Evolutionary conservation across 2,113 vertebrate species (phyloP).

Genomic region (Rhadina sibilatrix): DNA sequence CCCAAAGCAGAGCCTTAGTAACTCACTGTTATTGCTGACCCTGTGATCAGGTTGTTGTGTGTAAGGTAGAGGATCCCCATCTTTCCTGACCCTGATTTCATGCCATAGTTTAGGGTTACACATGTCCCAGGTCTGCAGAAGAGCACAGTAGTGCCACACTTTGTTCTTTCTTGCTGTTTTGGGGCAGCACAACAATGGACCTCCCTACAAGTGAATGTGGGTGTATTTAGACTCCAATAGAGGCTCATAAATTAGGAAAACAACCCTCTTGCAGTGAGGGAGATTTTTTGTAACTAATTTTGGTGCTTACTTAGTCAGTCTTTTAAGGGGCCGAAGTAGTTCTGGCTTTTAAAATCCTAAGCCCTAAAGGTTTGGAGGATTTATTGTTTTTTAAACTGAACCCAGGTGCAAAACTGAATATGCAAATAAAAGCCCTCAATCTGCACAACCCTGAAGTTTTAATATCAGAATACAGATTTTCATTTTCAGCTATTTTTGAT

Average conservation of each 20-base stretch:
- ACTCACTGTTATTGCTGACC: neutral
- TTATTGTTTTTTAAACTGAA: neutral
- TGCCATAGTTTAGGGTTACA: neutral
- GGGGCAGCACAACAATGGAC: neutral
- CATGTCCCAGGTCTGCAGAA: neutral
- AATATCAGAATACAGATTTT: neutral
- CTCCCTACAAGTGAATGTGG: too few relatives aligned
- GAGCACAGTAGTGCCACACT: neutral
- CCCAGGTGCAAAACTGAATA: rapidly evolving
- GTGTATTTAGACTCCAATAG: neutral
- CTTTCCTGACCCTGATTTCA: neutral
- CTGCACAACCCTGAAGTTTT: neutral
- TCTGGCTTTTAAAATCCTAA: neutral
- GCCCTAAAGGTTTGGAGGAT: neutral
- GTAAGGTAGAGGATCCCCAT: too few relatives aligned
- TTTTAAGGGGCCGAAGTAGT: neutral
- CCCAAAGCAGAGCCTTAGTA: neutral
- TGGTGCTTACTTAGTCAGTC: neutral
- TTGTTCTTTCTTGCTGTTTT: neutral
- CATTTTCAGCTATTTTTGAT: neutral
- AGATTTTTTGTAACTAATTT: neutral
- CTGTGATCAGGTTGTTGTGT: neutral
- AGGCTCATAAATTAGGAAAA: neutral
- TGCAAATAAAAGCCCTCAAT: neutral
- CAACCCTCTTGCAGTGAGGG: neutral